Evolutionary conservation across 2,888 invertebrate genomes (phyloP).

Genomic region (Platerodrilus igneus): DNA sequence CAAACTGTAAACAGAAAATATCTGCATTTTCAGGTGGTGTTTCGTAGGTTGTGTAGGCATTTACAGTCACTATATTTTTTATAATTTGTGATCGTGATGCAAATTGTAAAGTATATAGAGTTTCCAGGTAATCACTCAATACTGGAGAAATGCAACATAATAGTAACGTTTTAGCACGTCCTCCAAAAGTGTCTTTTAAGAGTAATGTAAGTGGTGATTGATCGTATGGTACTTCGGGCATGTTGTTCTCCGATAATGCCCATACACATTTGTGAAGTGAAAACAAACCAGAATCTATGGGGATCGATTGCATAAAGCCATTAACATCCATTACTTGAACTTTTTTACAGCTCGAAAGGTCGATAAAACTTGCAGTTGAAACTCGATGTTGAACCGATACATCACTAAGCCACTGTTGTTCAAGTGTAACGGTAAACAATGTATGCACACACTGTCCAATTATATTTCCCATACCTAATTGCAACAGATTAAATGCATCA

Average conservation of each 20-base stretch:
- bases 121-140: constrained; percentile 63
- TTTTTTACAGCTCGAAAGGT: constrained; percentile 58
- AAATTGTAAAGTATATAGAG: constrained; percentile 64
- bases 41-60: constrained; percentile 52
- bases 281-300: constrained; percentile 60
- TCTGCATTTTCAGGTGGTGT: constrained; percentile 43
- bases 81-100: constrained; percentile 63
- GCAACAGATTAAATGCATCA: constrained; percentile 67
- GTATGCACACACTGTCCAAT: constrained; percentile 59
- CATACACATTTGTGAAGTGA: constrained; percentile 63
- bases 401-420: constrained; percentile 69
- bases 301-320: constrained; percentile 49
- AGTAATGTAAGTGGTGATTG: constrained; percentile 66
- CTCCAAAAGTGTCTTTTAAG: constrained; percentile 70
- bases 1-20: constrained; percentile 73
- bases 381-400: constrained; percentile 64
- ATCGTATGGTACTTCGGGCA: constrained; percentile 50
- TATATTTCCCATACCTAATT: constrained; percentile 60
- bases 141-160: constrained; percentile 70
- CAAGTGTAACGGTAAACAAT: constrained; percentile 67
- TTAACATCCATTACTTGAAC: constrained; percentile 47
- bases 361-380: constrained; percentile 71
- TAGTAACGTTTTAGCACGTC: constrained; percentile 68
- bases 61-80: constrained; percentile 67
- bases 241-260: constrained; percentile 51